Base-by-base conservation (phyloP, 2,113 vertebrate species). In the Cyanoliseus patagonus region DNA sequence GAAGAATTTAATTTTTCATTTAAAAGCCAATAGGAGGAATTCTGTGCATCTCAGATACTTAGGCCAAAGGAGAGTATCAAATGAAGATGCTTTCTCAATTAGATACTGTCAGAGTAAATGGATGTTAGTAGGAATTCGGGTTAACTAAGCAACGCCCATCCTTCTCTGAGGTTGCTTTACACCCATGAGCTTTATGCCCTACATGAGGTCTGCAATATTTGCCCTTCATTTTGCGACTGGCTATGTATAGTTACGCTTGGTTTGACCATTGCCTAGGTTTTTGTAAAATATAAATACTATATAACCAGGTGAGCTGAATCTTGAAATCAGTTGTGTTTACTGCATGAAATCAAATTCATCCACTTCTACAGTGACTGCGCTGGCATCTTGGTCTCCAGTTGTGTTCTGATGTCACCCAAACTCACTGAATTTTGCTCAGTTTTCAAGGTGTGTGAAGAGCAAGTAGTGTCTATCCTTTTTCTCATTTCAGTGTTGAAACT, bases 401-500 rank as follows among this genome's bases (percentile, higher is more conserved):
- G 33, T 67, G 14, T 81, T 84, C n/a, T 47, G 10, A 12, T 59
- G 28, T 37, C 37, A 17, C 30, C 42, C 31, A 80, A 37, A n/a
- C 13, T 73, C 33, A 13, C 17, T 76, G 47, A 66, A n/a, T 72
- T 89, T 85, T 84, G 18, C 49, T 79, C 19, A 9, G 4, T 79
- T 87, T 86, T 37, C 57, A 73, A 59, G 25, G 30, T 49, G 13
- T 63, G 13, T 30, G 28, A 82, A 31, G 37, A 57, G 35, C 55
- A 53, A 52, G 44, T 35, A 30, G 7, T 64, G 19, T 55, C 39
- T 63, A 25, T 69, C 17, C 31, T 67, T 84, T 59, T 62, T 78
- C 39, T 76, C 13, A 31, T 11, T 0, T 0, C 2, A 3, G 5
- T 53, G 4, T 73, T 82, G 87, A 18, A 52, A 42, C 3, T 14